Conservation (phyloP, 2,113 vertebrate genomes). For the Notechis scutatus region DNA sequence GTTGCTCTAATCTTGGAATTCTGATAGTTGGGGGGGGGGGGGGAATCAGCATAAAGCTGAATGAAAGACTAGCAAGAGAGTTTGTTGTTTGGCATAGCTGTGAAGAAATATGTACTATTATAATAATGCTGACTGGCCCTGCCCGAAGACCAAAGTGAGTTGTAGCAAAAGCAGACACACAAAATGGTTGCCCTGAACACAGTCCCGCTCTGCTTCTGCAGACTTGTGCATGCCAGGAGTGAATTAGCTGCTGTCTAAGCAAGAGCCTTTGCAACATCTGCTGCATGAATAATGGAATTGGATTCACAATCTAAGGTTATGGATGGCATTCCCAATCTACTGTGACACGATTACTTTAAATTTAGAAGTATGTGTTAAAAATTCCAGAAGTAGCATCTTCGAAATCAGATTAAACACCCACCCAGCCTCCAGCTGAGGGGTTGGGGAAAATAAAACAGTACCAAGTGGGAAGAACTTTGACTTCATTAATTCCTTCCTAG, state of each 20-base stretch:
- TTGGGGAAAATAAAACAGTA: not conserved
- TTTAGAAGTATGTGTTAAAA: not conserved
- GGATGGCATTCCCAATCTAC: not conserved
- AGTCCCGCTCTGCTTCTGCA: not conserved
- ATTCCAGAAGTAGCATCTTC: not conserved
- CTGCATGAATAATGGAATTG: not conserved
- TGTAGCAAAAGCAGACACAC: not conserved
- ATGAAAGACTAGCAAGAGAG: not conserved
- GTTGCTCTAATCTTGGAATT: not conserved
- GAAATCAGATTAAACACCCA: not conserved
- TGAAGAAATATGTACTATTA: not conserved
- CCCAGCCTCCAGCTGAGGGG: not conserved
- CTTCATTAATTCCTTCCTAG: not conserved
- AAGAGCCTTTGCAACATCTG: not conserved
- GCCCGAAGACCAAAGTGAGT: not conserved
- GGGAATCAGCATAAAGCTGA: not conserved
- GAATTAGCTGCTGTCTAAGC: not conserved
- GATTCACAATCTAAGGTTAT: not conserved
- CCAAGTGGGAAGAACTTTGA: not conserved
- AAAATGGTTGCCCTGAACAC: not conserved
- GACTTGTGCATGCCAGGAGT: not conserved
- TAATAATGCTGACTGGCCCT: not conserved
- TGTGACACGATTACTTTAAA: not conserved
- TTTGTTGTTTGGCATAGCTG: not conserved
- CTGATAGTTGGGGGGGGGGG: not conserved